phyloP scores from a whole-genome alignment of 2,888 invertebrate genomes.

The Nephrotoma flavescens region DNA sequence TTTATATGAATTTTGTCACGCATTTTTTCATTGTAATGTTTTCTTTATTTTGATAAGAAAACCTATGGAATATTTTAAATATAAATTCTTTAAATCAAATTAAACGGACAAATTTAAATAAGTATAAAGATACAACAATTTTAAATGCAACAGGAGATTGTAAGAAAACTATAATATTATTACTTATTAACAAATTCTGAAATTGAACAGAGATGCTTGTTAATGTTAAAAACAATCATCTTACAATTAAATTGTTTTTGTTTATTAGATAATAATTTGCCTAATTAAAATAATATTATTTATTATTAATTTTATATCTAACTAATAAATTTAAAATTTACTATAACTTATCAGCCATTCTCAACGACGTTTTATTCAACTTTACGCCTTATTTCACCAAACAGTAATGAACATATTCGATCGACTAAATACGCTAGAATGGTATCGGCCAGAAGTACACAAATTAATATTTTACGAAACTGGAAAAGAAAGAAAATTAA shows the following conservation, averaged over 20 bases:
- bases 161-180: too few relatives aligned
- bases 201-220: background rate
- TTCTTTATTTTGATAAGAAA: background rate
- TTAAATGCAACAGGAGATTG: too few relatives aligned
- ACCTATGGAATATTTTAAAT: background rate
- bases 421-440: slow-evolving; percentile 74
- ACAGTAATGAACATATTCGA: slow-evolving; percentile 67
- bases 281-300: background rate
- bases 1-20: background rate
- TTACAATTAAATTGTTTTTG: background rate
- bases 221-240: background rate
- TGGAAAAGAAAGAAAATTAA: slow-evolving; percentile 37
- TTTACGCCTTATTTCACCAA: slow-evolving; percentile 59
- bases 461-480: slow-evolving; percentile 78
- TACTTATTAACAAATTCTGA: background rate
- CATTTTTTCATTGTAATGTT: background rate
- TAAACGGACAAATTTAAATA: too few relatives aligned
- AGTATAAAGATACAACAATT: too few relatives aligned
- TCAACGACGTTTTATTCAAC: slow-evolving; percentile 11
- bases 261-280: background rate
- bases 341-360: background rate
- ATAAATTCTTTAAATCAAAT: too few relatives aligned
- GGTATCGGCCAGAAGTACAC: slow-evolving; percentile 74
- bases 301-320: background rate
- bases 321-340: background rate